Conservation (phyloP, 2,888 invertebrate species). For the Conus canariensis region DNA sequence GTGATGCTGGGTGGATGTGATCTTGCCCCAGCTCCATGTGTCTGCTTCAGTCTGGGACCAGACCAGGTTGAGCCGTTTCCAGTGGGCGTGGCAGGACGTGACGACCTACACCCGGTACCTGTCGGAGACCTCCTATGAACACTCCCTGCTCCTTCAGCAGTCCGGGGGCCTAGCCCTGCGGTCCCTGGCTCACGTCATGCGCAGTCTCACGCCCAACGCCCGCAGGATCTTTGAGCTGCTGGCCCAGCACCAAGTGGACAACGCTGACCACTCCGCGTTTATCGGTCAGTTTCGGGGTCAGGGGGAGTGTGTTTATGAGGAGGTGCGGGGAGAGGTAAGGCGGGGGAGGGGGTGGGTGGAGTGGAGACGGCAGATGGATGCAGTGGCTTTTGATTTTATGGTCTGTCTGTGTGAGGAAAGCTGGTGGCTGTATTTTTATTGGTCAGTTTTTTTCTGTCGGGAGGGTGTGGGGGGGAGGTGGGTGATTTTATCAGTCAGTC, state of each 20-base stretch:
- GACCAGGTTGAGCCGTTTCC: constrained; percentile 89
- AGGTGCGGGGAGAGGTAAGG: too few species aligned
- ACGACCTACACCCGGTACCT: constrained; percentile 91
- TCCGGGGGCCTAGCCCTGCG: constrained; percentile 84
- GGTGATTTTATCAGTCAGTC: neutral
- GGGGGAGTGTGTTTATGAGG: neutral
- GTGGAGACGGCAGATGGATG: too few species aligned
- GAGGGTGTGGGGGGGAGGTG: neutral
- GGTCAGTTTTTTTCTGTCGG: neutral
- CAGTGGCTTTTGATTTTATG: too few species aligned
- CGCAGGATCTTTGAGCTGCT: constrained; percentile 86
- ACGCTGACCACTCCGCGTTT: constrained; percentile 86
- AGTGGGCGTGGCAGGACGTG: constrained; percentile 94
- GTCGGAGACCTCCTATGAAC: constrained; percentile 85
- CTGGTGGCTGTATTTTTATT: neutral
- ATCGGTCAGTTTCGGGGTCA: constrained; percentile 82
- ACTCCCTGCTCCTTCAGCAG: constrained; percentile 89
- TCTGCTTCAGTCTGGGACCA: constrained; percentile 91
- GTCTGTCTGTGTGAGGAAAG: neutral
- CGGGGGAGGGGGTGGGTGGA: too few species aligned
- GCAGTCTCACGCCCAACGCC: constrained; percentile 93
- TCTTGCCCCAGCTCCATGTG: too few species aligned
- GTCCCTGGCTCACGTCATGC: constrained; percentile 92
- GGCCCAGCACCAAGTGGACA: constrained; percentile 89
- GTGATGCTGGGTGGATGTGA: too few species aligned